Evolutionary conservation across 2,888 invertebrate genomes (phyloP).

Genomic region (Pocota personata): DNA sequence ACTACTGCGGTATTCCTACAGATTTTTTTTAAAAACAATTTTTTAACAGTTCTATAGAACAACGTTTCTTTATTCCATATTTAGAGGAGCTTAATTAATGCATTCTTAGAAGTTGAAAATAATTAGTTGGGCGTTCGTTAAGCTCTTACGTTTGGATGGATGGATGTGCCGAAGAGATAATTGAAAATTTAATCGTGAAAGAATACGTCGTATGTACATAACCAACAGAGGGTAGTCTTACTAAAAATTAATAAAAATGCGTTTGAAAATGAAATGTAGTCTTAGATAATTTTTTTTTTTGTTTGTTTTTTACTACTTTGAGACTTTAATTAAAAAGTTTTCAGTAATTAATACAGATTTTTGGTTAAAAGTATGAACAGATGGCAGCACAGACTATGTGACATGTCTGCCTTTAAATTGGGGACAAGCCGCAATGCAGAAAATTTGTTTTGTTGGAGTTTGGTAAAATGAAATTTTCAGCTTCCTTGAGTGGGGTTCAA

Average conservation of each 20-base stretch:
- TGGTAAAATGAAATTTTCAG: too few relatives aligned
- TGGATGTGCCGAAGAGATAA: neutral
- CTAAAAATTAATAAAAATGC: too few relatives aligned
- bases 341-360: too few relatives aligned
- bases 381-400: neutral
- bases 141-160: neutral
- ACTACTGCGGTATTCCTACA: neutral
- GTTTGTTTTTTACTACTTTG: neutral
- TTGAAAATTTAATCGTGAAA: neutral
- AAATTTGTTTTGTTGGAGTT: too few relatives aligned
- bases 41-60: conserved; percentile 12
- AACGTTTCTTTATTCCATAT: neutral
- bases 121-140: conserved; percentile 15
- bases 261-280: neutral
- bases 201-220: neutral
- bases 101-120: conserved; percentile 19
- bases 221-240: neutral
- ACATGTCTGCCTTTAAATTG: too few relatives aligned
- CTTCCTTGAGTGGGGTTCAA: too few relatives aligned
- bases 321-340: neutral
- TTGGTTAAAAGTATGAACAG: neutral
- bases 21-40: neutral
- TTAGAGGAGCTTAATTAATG: conserved; percentile 30
- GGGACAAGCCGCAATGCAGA: too few relatives aligned
- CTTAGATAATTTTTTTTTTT: neutral